Base-by-base conservation (phyloP, 2,888 invertebrate species). In the Drosophila neonasuta region DNA sequence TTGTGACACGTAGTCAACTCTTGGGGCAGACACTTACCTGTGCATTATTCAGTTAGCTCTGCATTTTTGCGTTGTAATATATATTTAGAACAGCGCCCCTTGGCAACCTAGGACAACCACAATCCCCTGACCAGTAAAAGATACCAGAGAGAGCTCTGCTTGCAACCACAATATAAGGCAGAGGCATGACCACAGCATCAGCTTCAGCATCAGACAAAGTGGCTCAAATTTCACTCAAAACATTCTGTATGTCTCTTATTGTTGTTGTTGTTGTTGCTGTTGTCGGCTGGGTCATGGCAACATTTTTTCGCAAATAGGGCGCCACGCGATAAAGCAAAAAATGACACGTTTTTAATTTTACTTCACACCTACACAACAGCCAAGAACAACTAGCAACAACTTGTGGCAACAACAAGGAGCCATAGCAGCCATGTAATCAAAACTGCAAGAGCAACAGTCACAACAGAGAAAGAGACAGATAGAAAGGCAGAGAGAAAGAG, bases 321-420 rank as follows among this genome's bases (percentile, higher is more conserved):
- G 77, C 71, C 70, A 68, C 48, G 85, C 85, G 87, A 82, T 86
- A 86, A 85, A 85, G 87, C 80, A 85, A 83, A 87, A 87, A 85
- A 87, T 83, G 87, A 85, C 83, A 84, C 78, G 87, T 84, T 84
- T 84, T 84, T 87, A 87, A 87, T 84, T 84, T 87, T 82, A 78
- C 80, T 85, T 85, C 72, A 82, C 86, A 84, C 83, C 87, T 80
- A 82, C 77, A 82, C 84, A 76, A 72, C 48, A 57, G 49, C 48
- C 48, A 61, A 41, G 52, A 68, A 49, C 65, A 59, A 13, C 60
- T 41, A 41, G 39, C 39, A 46, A 44, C 67, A 51, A 50, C 60
- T 52, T 45, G 42, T 50, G 50, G 50, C 44, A 69, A 52, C 52
- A 62, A 62, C 61, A 68, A 61, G 49, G 48, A 61, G 48, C 55